Evolutionary conservation across 2,888 invertebrate species (phyloP).

Genomic region (Ophioninae sp.): DNA sequence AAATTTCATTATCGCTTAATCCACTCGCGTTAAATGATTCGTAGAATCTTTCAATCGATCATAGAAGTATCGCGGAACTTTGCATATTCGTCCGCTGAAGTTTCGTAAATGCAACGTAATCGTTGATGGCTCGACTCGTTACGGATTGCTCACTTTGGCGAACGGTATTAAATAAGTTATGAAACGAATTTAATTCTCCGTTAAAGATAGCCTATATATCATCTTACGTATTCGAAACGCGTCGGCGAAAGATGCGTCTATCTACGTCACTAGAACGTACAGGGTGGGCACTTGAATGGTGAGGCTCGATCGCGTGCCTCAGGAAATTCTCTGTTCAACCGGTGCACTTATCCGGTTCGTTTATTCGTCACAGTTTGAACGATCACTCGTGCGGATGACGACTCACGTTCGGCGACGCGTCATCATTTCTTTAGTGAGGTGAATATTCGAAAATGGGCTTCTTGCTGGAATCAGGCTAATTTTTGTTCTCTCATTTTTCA

Average conservation of each 20-base stretch:
- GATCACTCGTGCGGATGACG: background rate
- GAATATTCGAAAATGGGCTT: too few species aligned
- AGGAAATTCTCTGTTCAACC: background rate
- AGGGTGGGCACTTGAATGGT: slow-evolving; percentile 36
- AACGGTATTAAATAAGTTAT: background rate
- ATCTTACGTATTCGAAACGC: slow-evolving; percentile 43
- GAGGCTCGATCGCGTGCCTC: slow-evolving; percentile 40
- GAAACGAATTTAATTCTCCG: background rate
- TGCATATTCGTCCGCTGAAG: too few species aligned
- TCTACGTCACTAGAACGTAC: slow-evolving; percentile 6
- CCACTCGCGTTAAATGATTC: too few species aligned
- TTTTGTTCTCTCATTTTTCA: too few species aligned
- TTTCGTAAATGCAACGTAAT: too few species aligned
- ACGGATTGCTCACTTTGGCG: background rate
- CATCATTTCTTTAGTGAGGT: background rate
- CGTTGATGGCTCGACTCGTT: too few species aligned
- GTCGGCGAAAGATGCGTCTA: slow-evolving; percentile 45
- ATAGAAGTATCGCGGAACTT: too few species aligned
- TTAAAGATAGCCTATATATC: background rate
- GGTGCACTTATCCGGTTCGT: background rate
- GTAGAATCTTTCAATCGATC: too few species aligned
- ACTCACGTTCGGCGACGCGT: background rate
- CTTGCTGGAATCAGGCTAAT: too few species aligned
- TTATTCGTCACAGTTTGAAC: background rate
- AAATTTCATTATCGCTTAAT: too few species aligned